Percentiles rank a stretch among this genome's conserved stretches.
These are phyloP conservation scores for Erebia palarica DNA, from an alignment of 2,888 invertebrate species.

Conservation along the genomic window DNA sequence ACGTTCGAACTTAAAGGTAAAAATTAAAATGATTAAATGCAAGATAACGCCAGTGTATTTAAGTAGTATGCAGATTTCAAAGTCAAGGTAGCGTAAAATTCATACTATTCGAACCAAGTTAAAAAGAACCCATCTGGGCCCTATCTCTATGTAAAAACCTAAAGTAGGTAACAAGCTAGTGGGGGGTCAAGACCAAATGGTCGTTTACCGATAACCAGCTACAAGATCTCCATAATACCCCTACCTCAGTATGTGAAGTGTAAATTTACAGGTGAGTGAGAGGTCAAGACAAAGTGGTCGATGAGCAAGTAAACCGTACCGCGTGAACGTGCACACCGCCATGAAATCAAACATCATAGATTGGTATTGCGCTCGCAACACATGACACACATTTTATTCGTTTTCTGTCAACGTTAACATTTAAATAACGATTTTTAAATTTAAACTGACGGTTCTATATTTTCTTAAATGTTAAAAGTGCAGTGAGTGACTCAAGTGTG, in stretches of 20 bases:
- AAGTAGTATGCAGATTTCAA: not conserved
- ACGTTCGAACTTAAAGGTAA: not conserved
- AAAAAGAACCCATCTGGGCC: conserved; percentile 8
- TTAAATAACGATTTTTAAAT: conserved; percentile 25
- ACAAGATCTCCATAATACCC: conserved; percentile 11
- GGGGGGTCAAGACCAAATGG: conserved; percentile 54
- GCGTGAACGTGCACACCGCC: conserved; percentile 54
- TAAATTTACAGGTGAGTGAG: conserved; percentile 28
- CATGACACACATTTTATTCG: conserved; percentile 44
- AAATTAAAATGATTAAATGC: conserved; percentile 15
- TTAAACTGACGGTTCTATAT: not conserved
- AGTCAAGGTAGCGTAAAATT: conserved; percentile 30
- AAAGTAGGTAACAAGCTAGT: conserved; percentile 17
- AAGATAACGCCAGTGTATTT: not conserved
- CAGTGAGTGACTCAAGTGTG: not conserved
- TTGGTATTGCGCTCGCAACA: conserved; percentile 62
- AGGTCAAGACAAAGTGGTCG: conserved; percentile 54
- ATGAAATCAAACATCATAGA: conserved; percentile 45
- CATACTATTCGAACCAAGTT: conserved; percentile 6
- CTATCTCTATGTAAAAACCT: conserved; percentile 11
- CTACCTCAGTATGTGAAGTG: not conserved
- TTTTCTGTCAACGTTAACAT: conserved; percentile 34
- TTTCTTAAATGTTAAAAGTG: not conserved
- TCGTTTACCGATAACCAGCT: conserved; percentile 15
- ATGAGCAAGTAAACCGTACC: conserved; percentile 60